Conservation (phyloP, 1,140 invertebrate species). For the Uloborus diversus region DNA sequence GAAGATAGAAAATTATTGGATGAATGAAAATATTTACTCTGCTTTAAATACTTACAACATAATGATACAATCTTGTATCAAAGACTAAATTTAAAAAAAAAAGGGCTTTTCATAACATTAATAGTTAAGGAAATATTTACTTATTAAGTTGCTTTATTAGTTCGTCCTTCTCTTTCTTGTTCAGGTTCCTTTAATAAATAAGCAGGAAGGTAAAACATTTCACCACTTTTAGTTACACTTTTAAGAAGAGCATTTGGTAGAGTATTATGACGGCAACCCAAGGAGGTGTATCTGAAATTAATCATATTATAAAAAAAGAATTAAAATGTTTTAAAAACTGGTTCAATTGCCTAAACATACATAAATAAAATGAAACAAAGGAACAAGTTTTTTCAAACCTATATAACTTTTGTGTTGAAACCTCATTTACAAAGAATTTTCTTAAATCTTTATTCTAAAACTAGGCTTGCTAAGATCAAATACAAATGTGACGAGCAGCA, state of each 20-base stretch:
- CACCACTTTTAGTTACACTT: conserved; percentile 67
- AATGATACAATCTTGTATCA: no score
- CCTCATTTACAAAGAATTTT: background rate
- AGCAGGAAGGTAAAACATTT: conserved; percentile 76
- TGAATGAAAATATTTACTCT: no score
- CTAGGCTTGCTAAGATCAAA: no score
- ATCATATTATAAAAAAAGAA: background rate
- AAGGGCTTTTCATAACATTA: background rate
- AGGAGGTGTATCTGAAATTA: conserved; percentile 80
- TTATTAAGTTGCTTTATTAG: background rate
- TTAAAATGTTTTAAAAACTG: background rate
- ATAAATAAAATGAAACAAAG: background rate
- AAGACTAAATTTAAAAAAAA: background rate
- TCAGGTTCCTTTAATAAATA: conserved; percentile 76
- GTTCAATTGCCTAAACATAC: background rate
- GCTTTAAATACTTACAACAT: no score
- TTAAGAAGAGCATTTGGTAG: conserved; percentile 79
- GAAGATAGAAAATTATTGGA: no score
- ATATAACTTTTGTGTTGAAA: background rate
- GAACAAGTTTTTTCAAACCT: background rate
- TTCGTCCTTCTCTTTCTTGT: conserved; percentile 78
- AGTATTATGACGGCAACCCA: conserved; percentile 82
- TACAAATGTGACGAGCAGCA: no score
- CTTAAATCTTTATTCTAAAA: background rate
- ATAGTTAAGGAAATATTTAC: background rate